Conservation (phyloP, 2,888 invertebrate genomes). For the Macrophya annulata region DNA sequence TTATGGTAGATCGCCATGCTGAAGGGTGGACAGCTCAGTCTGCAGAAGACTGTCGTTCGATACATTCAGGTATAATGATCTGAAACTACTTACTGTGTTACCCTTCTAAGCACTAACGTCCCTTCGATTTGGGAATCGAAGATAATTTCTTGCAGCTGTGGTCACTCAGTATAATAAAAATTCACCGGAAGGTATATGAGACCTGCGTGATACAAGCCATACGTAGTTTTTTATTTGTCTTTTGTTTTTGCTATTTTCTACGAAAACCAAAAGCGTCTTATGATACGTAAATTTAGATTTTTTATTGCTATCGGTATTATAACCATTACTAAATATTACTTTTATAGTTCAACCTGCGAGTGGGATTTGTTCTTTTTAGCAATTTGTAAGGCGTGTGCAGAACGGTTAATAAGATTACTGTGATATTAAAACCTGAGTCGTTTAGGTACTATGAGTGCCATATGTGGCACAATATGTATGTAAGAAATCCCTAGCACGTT, state of each 20-base stretch:
- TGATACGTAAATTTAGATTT: neutral
- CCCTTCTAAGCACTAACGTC: neutral
- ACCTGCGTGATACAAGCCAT: neutral
- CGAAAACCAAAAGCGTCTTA: neutral
- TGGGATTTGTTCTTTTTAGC: neutral
- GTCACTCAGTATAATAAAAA: conserved; percentile 28
- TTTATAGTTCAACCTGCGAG: neutral
- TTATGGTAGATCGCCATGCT: neutral
- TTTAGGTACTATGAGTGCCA: neutral
- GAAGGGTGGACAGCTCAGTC: neutral
- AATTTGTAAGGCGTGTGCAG: neutral
- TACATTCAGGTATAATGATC: conserved; percentile 29
- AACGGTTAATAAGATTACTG: conserved; percentile 17
- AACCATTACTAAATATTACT: neutral
- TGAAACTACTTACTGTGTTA: conserved; percentile 25
- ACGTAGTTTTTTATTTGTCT: neutral
- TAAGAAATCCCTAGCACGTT: conserved; percentile 7
- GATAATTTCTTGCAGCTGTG: conserved; percentile 43
- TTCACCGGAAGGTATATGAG: neutral
- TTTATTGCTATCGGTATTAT: neutral
- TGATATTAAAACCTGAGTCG: conserved; percentile 21
- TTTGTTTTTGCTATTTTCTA: neutral
- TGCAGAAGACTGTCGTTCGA: neutral
- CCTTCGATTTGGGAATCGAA: conserved; percentile 37
- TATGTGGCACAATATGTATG: neutral